Percentiles rank a stretch among this genome's conserved stretches.
Conservation (phyloP, 1,140 invertebrate genomes). For the Parasteatoda tepidariorum region DNA sequence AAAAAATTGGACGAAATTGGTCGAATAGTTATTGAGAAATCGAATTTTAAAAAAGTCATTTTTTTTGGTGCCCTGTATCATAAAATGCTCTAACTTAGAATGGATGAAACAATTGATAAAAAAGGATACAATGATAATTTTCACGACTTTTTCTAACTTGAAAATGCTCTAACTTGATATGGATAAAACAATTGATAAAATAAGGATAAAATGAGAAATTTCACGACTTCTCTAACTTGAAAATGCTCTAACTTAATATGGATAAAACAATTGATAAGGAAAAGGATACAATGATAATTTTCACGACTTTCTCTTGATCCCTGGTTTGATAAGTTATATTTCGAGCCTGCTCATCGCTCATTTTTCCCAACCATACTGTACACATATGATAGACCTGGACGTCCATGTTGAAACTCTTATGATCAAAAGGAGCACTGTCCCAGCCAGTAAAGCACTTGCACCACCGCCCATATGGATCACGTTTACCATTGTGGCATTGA, state of each 20-base stretch:
- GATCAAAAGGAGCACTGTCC: conserved; percentile 49
- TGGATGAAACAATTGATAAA: too few relatives aligned
- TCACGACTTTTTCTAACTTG: neutral
- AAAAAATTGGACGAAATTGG: too few relatives aligned
- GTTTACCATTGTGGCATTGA: conserved; percentile 39
- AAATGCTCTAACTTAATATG: too few relatives aligned
- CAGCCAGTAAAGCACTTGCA: conserved; percentile 45
- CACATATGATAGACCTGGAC: conserved; percentile 60
- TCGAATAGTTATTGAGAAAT: too few relatives aligned
- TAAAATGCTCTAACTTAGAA: too few relatives aligned
- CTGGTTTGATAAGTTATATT: neutral
- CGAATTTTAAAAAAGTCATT: too few relatives aligned
- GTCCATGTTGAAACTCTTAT: conserved; percentile 39
- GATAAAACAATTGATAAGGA: too few relatives aligned
- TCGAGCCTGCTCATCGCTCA: conserved; percentile 8
- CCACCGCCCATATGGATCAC: conserved; percentile 12
- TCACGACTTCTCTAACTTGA: too few relatives aligned
- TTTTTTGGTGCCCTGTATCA: too few relatives aligned
- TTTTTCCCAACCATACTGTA: conserved; percentile 42
- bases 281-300: conserved; percentile 45
- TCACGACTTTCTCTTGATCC: neutral
- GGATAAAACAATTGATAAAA: too few relatives aligned
- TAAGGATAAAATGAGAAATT: too few relatives aligned
- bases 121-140: conserved; percentile 45
- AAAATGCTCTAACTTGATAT: too few relatives aligned